phyloP scores from a whole-genome alignment of 2,113 vertebrate genomes.

The Engystomops pustulosus region DNA sequence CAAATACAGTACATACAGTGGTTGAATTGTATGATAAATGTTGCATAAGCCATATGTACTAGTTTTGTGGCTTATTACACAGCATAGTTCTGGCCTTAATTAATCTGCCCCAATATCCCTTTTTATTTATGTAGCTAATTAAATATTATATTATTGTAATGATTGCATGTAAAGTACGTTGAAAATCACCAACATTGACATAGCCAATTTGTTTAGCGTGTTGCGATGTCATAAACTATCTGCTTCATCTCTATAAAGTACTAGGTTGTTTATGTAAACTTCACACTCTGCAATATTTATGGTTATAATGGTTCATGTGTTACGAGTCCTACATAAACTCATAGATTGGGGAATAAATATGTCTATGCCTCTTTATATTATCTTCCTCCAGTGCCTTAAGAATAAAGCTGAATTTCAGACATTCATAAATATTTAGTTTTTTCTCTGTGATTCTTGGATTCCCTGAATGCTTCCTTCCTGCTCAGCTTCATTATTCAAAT shows the following conservation, averaged over 20 bases:
- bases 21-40: too few relatives aligned
- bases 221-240: background rate
- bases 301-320: background rate
- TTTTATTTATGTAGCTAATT: too few relatives aligned
- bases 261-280: background rate
- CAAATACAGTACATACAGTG: too few relatives aligned
- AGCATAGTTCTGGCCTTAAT: too few relatives aligned
- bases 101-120: too few relatives aligned
- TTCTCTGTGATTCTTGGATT: constrained; percentile 32
- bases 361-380: constrained; percentile 27
- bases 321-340: background rate
- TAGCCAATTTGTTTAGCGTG: background rate
- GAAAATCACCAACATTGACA: background rate
- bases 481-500: constrained; percentile 30
- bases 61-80: too few relatives aligned
- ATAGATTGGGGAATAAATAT: background rate
- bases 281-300: background rate
- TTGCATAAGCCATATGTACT: too few relatives aligned
- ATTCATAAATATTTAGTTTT: constrained; percentile 24
- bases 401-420: constrained; percentile 26
- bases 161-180: background rate
- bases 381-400: background rate
- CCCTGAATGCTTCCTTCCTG: constrained; percentile 25
- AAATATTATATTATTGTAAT: background rate
- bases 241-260: background rate